Percentiles rank a stretch among this genome's conserved stretches.
Evolutionary conservation across 1,140 invertebrate species (phyloP).

Genomic region (Drosophila kikkawai): DNA sequence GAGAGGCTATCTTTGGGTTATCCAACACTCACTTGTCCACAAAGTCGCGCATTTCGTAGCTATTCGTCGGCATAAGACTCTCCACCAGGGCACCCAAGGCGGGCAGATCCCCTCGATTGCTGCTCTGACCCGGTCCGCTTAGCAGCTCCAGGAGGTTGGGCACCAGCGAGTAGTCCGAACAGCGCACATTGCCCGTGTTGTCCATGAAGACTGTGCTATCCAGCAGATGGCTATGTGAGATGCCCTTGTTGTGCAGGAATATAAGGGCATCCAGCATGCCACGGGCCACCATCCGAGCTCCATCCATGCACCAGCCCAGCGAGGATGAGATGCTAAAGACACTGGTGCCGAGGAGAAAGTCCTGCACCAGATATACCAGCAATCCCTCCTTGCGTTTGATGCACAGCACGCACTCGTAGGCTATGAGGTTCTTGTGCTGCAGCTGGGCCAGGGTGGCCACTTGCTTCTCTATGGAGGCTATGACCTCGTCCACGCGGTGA

Average conservation of each 20-base stretch:
- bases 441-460: conserved; percentile 89
- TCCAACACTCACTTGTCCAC: conserved; percentile 87
- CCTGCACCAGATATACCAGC: conserved; percentile 88
- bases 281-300: conserved; percentile 86
- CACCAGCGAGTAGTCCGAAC: conserved; percentile 91
- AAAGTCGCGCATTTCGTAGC: conserved; percentile 89
- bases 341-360: conserved; percentile 87
- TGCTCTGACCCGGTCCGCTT: conserved; percentile 80
- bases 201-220: conserved; percentile 89
- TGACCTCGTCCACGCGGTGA: conserved; percentile 79
- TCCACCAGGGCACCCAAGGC: conserved; percentile 77
- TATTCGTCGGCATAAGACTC: conserved; percentile 83
- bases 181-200: conserved; percentile 86
- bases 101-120: conserved; percentile 71
- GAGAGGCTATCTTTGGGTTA: not conserved
- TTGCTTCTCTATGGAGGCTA: conserved; percentile 90
- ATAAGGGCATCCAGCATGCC: conserved; percentile 89
- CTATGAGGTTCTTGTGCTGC: conserved; percentile 89
- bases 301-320: conserved; percentile 83
- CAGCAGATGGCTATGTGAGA: conserved; percentile 91
- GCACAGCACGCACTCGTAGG: conserved; percentile 90
- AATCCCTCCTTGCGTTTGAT: conserved; percentile 87
- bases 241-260: conserved; percentile 91
- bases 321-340: conserved; percentile 74
- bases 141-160: conserved; percentile 75